Base-by-base conservation (phyloP, 2,797 vertebrate genomes). In the Danio tinwini region DNA sequence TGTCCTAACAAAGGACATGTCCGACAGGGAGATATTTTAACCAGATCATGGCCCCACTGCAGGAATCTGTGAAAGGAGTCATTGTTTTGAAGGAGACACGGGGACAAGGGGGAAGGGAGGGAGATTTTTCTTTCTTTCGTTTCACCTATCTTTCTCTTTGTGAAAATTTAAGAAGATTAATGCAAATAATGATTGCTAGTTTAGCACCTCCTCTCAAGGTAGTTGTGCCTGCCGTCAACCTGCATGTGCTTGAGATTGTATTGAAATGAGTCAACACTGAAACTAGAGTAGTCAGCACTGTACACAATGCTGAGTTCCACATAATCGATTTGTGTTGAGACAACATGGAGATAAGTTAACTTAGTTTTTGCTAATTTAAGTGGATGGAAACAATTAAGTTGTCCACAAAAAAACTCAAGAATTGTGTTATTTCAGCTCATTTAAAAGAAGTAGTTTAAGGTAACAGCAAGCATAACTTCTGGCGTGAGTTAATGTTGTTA, bases 1-100 rank as follows among this genome's bases (percentile, higher is more conserved):
- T 81, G 63, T 39, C 76, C 71, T 81, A 78, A 87, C 86, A 86
- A 86, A 86, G 81, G 83, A 76, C 65, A 87, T 81, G 85, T 89
- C 91, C 82, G 77, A 82, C 82, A 80, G 88, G 84, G 82, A 85
- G 88, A 90, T 92, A 86, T 89, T 90, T 90, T 91, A 90, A 92
- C 87, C 85, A 77, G 84, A 59, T 82, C 84, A 21, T 80, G 83
- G 86, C 84, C 80, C 85, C 89, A 87, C 65, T 75, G 83, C 65
- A 86, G 88, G 79, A 81, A 53, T 78, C 83, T 84, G 53, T 87
- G 88, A 91, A 90, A 89, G 85, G 85, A 75, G 84, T 89, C 88
- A 88, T 85, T 89, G 90, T 90, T 87, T 82, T 59, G 82, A 62
- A 49, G 78, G 67, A 74, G 80, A 86, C 55, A 62, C 49, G 52